These are phyloP conservation scores for Troglohyphantes excavatus DNA, from an alignment of 2,888 invertebrate genomes.

Conservation along the genomic window DNA sequence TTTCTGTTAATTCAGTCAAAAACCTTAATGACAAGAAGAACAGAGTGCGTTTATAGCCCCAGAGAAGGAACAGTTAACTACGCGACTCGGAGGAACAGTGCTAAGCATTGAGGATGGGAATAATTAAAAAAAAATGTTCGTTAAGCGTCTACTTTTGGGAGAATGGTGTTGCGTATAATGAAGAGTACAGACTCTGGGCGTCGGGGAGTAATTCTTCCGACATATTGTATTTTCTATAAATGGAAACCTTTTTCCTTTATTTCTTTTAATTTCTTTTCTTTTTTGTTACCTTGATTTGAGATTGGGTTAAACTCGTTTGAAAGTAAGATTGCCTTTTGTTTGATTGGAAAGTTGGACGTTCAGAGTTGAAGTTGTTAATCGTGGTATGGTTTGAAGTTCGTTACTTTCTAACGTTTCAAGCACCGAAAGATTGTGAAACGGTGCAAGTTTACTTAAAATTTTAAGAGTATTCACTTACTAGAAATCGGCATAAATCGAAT, in stretches of 20 bases:
- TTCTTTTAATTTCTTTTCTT: background rate
- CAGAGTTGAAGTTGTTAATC: no score
- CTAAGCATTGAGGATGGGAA: background rate
- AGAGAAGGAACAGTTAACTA: no score
- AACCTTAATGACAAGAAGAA: conserved; percentile 64
- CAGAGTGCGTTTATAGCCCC: conserved; percentile 42
- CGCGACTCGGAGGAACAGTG: background rate
- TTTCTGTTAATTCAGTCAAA: conserved; percentile 77
- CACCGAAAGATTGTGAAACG: no score
- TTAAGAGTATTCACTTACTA: no score
- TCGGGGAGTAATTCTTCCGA: background rate
- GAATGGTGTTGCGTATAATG: conserved; percentile 6
- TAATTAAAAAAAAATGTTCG: conserved; percentile 13
- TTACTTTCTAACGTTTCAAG: no score
- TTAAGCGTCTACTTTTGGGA: background rate
- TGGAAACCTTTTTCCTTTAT: background rate
- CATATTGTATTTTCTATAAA: background rate
- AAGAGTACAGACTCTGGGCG: background rate
- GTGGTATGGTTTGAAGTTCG: no score
- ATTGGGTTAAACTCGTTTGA: conserved; percentile 39
- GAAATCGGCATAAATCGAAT: no score
- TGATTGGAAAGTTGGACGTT: conserved; percentile 31
- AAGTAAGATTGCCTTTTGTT: conserved; percentile 43
- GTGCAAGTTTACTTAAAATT: no score
- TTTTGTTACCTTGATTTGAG: background rate